These are phyloP conservation scores for Patiria pectinifera DNA, from an alignment of 53 echinoderm and acorn worm genomes.

Conservation along the genomic window DNA sequence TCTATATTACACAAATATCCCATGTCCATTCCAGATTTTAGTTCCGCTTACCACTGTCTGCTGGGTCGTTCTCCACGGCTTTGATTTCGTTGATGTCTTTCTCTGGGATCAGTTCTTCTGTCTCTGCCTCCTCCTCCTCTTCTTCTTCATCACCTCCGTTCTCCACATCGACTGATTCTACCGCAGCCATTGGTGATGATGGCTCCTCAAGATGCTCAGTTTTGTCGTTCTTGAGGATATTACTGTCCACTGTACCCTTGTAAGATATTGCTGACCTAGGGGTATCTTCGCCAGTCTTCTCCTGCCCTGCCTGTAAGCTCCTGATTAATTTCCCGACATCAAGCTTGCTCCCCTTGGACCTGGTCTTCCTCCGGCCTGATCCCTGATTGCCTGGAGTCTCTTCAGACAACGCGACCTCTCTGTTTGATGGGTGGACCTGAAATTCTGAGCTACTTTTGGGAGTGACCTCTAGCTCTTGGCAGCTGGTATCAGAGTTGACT, in stretches of 20 bases:
- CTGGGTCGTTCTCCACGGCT: no score
- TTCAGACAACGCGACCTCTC: not conserved
- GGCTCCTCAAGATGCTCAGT: not conserved
- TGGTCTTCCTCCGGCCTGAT: not conserved
- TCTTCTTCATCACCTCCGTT: constrained; percentile 2
- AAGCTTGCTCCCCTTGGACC: constrained; percentile 19
- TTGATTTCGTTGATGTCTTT: no score
- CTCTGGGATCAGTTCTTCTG: not conserved
- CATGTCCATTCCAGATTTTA: no score
- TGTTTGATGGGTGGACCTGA: not conserved
- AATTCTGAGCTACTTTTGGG: not conserved
- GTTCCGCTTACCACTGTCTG: no score
- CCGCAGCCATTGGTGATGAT: not conserved
- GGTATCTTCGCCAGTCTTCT: not conserved
- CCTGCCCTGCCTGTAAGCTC: constrained; percentile 31
- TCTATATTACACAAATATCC: no score
- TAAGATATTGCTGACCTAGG: constrained; percentile 15
- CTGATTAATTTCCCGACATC: constrained; percentile 16
- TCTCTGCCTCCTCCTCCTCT: not conserved
- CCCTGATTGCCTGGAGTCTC: constrained; percentile 27
- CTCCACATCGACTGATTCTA: not conserved
- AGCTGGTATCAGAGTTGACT: not conserved
- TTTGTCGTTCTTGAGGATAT: not conserved
- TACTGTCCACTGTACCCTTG: not conserved
- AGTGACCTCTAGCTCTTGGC: not conserved